Evolutionary conservation across 2,797 vertebrate genomes (phyloP).

Genomic region (Amazona ochrocephala): DNA sequence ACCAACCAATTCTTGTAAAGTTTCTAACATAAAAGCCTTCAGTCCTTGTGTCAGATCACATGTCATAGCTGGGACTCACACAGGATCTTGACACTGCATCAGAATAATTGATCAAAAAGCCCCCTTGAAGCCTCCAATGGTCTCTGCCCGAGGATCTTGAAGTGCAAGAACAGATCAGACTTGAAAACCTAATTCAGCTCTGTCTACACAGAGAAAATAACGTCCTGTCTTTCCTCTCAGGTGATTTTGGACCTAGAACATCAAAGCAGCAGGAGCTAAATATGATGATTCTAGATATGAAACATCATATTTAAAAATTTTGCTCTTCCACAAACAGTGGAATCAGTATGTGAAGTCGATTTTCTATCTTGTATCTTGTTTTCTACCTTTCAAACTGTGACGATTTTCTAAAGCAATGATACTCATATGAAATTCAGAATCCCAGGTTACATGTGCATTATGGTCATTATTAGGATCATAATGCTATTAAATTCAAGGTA

Average conservation of each 20-base stretch:
- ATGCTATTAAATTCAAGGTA: background rate
- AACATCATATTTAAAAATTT: background rate
- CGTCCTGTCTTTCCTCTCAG: background rate
- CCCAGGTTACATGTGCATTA: background rate
- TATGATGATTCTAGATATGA: background rate
- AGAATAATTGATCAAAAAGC: background rate
- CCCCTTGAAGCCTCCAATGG: background rate
- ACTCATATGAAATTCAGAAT: background rate
- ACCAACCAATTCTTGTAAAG: background rate
- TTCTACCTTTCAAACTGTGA: background rate
- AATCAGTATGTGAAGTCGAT: background rate
- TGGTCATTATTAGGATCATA: background rate
- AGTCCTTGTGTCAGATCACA: background rate
- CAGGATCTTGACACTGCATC: background rate
- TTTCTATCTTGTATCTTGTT: background rate
- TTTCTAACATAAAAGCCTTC: background rate
- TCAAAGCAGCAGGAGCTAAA: background rate
- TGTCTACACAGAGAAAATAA: background rate
- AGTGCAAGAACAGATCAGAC: background rate
- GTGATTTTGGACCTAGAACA: background rate
- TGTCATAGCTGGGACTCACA: background rate
- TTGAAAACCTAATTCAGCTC: background rate
- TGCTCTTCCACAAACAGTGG: background rate
- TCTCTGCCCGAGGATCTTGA: background rate
- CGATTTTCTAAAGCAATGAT: background rate